Evolutionary conservation across 2,888 invertebrate genomes (phyloP), one percentile per base, ranked within the genome.

Genomic region (Trichopria drosophilae): DNA sequence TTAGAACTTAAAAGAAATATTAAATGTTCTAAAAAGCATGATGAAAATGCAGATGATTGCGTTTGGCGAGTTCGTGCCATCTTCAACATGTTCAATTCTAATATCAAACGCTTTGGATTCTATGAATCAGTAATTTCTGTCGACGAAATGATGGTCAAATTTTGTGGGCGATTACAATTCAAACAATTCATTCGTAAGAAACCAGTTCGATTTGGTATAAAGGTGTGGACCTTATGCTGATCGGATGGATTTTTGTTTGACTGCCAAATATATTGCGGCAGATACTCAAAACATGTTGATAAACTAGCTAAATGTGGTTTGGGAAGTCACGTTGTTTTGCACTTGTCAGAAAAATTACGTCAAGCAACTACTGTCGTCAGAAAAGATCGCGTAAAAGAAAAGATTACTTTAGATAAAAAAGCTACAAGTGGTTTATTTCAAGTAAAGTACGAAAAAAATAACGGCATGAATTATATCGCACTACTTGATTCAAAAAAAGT

Each of bases 1-100:
- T 37, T 37, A 37, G 20, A 37, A 37, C 9, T 37, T 19, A 37
- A 37, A 13, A 20, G 10, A 1, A n/a, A 22, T 19, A 9, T 37
- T 7, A 37, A 37, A 19, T 37, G 20, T 37, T 37, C 37, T 1
- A 16, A 37, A n/a, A 37, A n/a, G 13, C 6, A 7, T 10, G 37
- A 37, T 6, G 19, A 19, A 20, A 37, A 19, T 12, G 10, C 37
- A 37, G n/a, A 16, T n/a, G 37, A 37, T 37, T 22, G 13, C 7
- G 37, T 22, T n/a, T 37, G 37, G 37, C 19, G 37, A 20, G 37
- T 37, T 9, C 37, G 37, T 12, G 20, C 37, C 4, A 6, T 37
- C 4, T 37, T 37, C 9, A 22, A 18, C 2, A 37, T 37, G 10
- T 37, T 37, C 20, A 18, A 22, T 20, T 20, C 7, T 10, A 37